Evolutionary conservation across 1,140 invertebrate species (phyloP), one percentile per base, ranked within the genome.

Genomic region (Oscheius sp.): DNA sequence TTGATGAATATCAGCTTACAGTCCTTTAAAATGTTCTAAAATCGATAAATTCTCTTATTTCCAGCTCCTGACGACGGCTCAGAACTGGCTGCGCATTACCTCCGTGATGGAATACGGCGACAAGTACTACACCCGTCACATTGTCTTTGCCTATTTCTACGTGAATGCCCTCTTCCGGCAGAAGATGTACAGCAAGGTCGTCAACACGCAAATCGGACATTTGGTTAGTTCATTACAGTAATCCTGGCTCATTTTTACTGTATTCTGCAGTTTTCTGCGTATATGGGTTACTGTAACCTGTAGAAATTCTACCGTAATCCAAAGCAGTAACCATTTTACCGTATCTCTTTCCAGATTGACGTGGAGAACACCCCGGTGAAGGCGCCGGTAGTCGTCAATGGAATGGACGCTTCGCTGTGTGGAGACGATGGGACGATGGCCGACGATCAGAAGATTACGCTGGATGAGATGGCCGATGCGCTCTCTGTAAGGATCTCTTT

Each of bases 141-240:
- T 68, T 23, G 13, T 68, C 29, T 68, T 68, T 34, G 35, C 55
- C 49, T 68, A 62, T 35, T 68, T 68, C 46, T 68, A 68, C 46
- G 46, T 68, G 46, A 66, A 13, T 28, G 49, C 52, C 3, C 46
- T 68, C 3, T 68, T 31, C 46, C 26, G 62, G 10, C 34, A 32
- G 18, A 68, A 63, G 28, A 3, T 46, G 4, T 68, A 31, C 28
- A 15, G 4, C 10, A 26, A 67, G 13, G 29, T 68, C 2, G n/a
- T 20, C 2, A 29, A 23, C 2, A 3, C 35, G 13, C 66, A 36
- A 23, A 32, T 68, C 26, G 66, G 66, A 10, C 66, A 68, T 55
- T 29, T 68, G 46, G 66, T 68, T 10, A 4, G 46, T 13, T 63
- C 3, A 15, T 18, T 3, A 31, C n/a, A n/a, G n/a, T n/a, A n/a